Conservation (phyloP, 2,888 invertebrate genomes). For the Leptogaster cylindrica region DNA sequence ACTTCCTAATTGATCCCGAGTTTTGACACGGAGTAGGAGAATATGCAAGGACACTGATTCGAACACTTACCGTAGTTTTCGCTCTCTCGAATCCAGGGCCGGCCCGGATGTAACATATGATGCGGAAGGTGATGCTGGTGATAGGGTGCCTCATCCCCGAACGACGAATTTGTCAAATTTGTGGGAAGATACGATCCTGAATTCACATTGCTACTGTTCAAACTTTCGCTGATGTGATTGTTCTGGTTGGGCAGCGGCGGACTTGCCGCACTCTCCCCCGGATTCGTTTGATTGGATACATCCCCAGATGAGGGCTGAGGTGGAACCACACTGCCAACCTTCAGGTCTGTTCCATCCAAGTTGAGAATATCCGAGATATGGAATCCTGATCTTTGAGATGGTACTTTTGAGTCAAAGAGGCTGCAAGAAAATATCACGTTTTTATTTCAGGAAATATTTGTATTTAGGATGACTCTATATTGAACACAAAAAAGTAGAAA, state of each 20-base stretch:
- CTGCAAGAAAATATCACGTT: slow-evolving; percentile 61
- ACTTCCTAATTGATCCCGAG: slow-evolving; percentile 38
- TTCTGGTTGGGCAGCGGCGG: slow-evolving; percentile 36
- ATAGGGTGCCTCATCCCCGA: slow-evolving; percentile 59
- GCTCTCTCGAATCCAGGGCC: slow-evolving; percentile 59
- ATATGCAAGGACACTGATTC: background rate
- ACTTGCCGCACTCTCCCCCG: slow-evolving; percentile 10
- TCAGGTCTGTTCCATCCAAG: slow-evolving; percentile 71
- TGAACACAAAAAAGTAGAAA: too few relatives aligned
- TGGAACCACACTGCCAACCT: slow-evolving; percentile 47
- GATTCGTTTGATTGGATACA: slow-evolving; percentile 16
- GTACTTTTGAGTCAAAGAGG: slow-evolving; percentile 70
- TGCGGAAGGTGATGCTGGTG: slow-evolving; percentile 59
- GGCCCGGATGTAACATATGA: slow-evolving; percentile 57
- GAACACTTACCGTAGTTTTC: slow-evolving; percentile 60
- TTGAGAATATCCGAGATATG: slow-evolving; percentile 94
- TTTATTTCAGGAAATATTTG: background rate
- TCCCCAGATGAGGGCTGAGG: slow-evolving; percentile 31
- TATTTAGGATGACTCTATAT: too few relatives aligned
- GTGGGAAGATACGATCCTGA: slow-evolving; percentile 42
- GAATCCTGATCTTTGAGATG: slow-evolving; percentile 80
- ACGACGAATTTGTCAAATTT: slow-evolving; percentile 53
- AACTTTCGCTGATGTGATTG: slow-evolving; percentile 43
- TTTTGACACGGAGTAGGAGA: background rate
- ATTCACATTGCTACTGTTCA: slow-evolving; percentile 15